These are phyloP conservation scores for Phoxinus phoxinus DNA, from an alignment of 2,113 vertebrate species.

Conservation along the genomic window DNA sequence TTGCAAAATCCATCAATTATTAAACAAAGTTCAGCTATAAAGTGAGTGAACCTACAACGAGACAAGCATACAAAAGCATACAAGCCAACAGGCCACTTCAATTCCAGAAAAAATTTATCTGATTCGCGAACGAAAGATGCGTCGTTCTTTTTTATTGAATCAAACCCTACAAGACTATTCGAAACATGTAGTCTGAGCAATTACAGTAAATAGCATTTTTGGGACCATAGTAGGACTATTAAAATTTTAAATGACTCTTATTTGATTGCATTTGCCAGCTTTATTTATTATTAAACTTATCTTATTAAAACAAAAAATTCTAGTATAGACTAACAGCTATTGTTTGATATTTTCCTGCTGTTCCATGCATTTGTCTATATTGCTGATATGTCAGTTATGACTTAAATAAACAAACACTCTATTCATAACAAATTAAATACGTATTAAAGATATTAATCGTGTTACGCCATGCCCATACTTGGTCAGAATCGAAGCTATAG, in stretches of 20 bases:
- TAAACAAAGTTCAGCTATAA: too few species aligned
- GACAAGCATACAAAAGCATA: too few species aligned
- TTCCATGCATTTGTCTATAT: neutral
- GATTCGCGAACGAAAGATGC: too few species aligned
- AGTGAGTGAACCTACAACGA: too few species aligned
- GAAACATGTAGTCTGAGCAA: too few species aligned
- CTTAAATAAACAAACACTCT: neutral
- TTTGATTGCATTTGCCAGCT: neutral
- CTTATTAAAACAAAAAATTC: neutral
- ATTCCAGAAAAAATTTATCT: too few species aligned
- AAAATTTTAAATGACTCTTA: neutral
- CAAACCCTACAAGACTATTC: neutral
- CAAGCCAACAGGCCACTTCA: too few species aligned
- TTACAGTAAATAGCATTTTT: too few species aligned
- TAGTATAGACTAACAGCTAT: neutral
- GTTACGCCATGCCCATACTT: neutral
- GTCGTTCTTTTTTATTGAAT: neutral
- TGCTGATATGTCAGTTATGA: neutral
- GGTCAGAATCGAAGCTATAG: neutral
- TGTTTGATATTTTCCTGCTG: neutral
- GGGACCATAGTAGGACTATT: too few species aligned
- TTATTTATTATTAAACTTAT: neutral
- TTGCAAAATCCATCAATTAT: too few species aligned
- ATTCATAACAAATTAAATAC: neutral
- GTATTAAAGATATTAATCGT: neutral